Base-by-base conservation (phyloP, 2,888 invertebrate species). In the Zeuzera pyrina region DNA sequence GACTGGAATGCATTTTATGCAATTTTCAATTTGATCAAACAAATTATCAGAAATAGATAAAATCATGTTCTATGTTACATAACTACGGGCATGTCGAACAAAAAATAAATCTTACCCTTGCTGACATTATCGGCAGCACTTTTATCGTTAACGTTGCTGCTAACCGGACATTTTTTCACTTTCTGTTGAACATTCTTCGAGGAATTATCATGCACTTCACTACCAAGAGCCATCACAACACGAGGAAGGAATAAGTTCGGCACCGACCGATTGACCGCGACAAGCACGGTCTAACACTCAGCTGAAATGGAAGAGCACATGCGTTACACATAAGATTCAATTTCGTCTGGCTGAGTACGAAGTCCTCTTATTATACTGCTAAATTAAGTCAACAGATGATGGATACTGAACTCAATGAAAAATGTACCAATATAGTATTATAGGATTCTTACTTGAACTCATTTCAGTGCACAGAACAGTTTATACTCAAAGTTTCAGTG, bases 191-290 rank as follows among this genome's bases (percentile, higher is more conserved):
- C 52, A 68, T 71, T 76, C 73, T 78, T 83, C 41, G 74, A 50
- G 54, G 71, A 67, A 67, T 74, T 79, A 64, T 83, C 81, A 76
- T 74, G 83, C 84, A 84, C 84, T 79, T 84, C 84, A 84, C 84
- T 76, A 69, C 81, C 84, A 63, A 84, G 83, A 77, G 84, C 84
- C 84, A 84, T 84, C 81, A 84, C 84, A 84, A 84, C 76, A 84
- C 79, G 76, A 78, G 36, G 36, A 38, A 40, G 69, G 68, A 73
- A 76, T 72, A 72, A 77, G 73, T 76, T 73, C 70, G 62, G 65
- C 64, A 73, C 61, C 65, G 69, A 12, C n/a, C n/a, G 19, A 74
- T 70, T 71, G 65, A 68, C 78, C 78, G 79, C 77, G 72, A 71
- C 73, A 66, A 77, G 63, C 73, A 79, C 81, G 69, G 70, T 60